Conservation (phyloP, 1,140 invertebrate species). For the Metaphire vulgaris region DNA sequence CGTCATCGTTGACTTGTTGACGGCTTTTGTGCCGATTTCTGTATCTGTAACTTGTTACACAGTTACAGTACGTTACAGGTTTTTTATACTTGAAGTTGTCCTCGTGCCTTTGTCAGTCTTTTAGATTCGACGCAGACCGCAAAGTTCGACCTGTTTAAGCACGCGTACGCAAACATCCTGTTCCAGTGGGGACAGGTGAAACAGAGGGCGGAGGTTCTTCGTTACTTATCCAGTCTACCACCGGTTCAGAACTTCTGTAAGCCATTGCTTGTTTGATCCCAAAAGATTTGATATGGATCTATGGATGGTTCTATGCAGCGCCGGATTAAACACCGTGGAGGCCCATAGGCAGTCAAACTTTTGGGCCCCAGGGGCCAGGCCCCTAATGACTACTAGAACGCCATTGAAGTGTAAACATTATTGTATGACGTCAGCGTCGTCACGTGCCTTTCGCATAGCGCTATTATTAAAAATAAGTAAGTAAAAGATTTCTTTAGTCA, state of each 20-base stretch:
- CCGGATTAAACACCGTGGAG: too few relatives aligned
- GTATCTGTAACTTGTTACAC: background rate
- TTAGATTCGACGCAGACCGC: background rate
- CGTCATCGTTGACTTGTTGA: background rate
- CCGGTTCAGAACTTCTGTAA: background rate
- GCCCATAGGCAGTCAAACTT: too few relatives aligned
- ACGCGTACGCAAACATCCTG: conserved; percentile 78
- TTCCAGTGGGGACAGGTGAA: conserved; percentile 75
- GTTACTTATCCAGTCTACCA: conserved; percentile 58
- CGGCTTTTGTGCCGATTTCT: background rate
- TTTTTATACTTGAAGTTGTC: too few relatives aligned
- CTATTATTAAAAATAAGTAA: too few relatives aligned
- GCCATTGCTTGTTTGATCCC: background rate
- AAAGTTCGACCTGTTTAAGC: conserved; percentile 59
- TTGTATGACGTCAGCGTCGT: too few relatives aligned
- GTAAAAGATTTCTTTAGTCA: too few relatives aligned
- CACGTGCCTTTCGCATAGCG: too few relatives aligned
- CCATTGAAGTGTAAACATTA: too few relatives aligned
- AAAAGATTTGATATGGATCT: background rate
- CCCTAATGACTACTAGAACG: too few relatives aligned
- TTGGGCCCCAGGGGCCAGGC: too few relatives aligned
- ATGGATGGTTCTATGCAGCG: background rate
- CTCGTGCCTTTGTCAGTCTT: background rate
- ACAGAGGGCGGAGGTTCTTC: conserved; percentile 72
- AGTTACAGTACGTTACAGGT: too few relatives aligned